Evolutionary conservation across 2,888 invertebrate genomes (phyloP), one percentile per base, ranked within the genome.

Genomic region (Cyrtodaria siliqua): DNA sequence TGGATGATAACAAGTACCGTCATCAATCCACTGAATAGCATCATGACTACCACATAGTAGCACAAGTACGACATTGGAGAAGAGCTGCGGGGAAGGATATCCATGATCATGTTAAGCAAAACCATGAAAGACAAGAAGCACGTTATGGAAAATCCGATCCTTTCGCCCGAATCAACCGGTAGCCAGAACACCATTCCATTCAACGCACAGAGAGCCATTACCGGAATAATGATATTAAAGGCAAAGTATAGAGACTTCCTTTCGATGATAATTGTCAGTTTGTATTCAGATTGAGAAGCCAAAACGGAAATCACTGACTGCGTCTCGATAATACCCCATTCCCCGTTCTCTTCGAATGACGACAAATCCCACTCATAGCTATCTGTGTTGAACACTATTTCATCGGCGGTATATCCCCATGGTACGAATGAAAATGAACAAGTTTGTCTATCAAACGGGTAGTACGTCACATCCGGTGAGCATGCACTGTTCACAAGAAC

Each of bases 261-360:
- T 20, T 63, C 23, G n/a, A 71, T 33, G 8, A 57, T 40, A 6
- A 78, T 26, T 8, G 53, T 26, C 18, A 73, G 47, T 18, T 26
- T 40, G 16, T 64, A 20, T 9, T 23, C 27, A 3, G 62, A 62
- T 38, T 62, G 50, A 2, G n/a, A 18, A 2, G 9, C 20, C 1
- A 3, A 20, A 1, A 29, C 23, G 24, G 23, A 23, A 16, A 64
- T 64, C 44, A 27, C 60, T 9, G 69, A 47, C 8, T n/a, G n/a
- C 27, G 78, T 73, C 20, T 61, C 56, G 6, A 64, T 27, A 1
- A 78, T 18, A 2, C 23, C 38, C 78, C 78, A 78, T 23, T 64
- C 69, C 4, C 73, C 78, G 42, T 64, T 69, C 23, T 23, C 64
- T 33, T 66, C 69, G 16, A 56, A 73, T 1, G n/a, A n/a, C n/a